Conservation (phyloP, 1,140 invertebrate genomes). For the Antheraea mylitta region DNA sequence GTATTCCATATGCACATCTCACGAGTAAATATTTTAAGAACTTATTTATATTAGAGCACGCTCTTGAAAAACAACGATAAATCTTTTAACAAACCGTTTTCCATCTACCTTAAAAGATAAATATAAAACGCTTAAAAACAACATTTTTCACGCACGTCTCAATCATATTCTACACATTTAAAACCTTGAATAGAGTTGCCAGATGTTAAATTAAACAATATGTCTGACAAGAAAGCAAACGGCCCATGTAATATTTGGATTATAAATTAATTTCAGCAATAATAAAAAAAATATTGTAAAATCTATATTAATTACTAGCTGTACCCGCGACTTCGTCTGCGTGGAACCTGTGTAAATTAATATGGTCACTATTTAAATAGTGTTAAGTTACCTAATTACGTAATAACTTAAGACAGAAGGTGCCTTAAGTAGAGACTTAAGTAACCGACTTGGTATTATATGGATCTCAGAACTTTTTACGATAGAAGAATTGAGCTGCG, state of each 20-base stretch:
- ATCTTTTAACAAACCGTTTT: slow-evolving; percentile 8
- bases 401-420: no score
- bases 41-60: neutral
- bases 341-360: no score
- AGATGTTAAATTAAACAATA: slow-evolving; percentile 18
- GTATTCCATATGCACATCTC: neutral
- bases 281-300: no score
- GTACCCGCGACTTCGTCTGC: no score
- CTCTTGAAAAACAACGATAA: neutral
- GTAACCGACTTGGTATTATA: no score
- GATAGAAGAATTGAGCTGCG: no score
- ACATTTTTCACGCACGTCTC: slow-evolving; percentile 14
- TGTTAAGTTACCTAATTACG: no score
- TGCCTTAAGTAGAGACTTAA: no score
- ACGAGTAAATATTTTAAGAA: neutral
- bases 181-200: neutral
- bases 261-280: no score
- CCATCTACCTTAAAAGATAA: neutral
- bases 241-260: neutral
- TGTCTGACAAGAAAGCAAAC: neutral
- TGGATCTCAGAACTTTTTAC: no score
- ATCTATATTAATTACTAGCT: no score
- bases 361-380: no score
- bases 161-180: slow-evolving; percentile 22
- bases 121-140: neutral